Evolutionary conservation across 2,888 invertebrate genomes (phyloP).

Genomic region (Hyposoter didymator): DNA sequence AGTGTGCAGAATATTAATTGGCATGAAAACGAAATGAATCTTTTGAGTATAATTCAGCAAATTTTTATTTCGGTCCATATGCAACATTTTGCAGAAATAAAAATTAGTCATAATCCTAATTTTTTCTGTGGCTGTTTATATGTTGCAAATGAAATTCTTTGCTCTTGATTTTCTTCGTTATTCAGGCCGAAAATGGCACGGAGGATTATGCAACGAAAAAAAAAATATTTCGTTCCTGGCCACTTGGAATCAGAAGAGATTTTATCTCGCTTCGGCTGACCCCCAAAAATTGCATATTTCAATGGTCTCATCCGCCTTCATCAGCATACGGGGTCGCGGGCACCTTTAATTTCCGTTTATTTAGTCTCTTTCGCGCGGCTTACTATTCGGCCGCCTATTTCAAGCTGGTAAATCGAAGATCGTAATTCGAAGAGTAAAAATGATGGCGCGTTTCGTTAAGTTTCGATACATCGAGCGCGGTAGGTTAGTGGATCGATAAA

Average conservation of each 20-base stretch:
- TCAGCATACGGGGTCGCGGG: conserved; percentile 76
- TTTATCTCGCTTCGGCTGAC: conserved; percentile 79
- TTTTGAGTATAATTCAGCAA: too few species aligned
- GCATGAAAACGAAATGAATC: not conserved
- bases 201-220: not conserved
- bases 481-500: too few species aligned
- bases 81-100: too few species aligned
- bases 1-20: not conserved
- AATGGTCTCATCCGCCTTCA: conserved; percentile 46
- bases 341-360: conserved; percentile 72
- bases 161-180: not conserved
- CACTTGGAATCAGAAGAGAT: conserved; percentile 28
- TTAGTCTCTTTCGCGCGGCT: not conserved
- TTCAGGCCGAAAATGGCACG: not conserved
- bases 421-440: not conserved
- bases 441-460: not conserved
- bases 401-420: not conserved
- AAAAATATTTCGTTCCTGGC: not conserved
- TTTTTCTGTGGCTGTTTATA: not conserved
- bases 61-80: too few species aligned
- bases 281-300: conserved; percentile 74
- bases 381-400: not conserved
- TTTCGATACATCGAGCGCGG: too few species aligned
- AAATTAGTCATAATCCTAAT: too few species aligned
- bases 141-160: not conserved